Conservation (phyloP, 1,140 invertebrate genomes). For the Pseudomyrmex concolor region DNA sequence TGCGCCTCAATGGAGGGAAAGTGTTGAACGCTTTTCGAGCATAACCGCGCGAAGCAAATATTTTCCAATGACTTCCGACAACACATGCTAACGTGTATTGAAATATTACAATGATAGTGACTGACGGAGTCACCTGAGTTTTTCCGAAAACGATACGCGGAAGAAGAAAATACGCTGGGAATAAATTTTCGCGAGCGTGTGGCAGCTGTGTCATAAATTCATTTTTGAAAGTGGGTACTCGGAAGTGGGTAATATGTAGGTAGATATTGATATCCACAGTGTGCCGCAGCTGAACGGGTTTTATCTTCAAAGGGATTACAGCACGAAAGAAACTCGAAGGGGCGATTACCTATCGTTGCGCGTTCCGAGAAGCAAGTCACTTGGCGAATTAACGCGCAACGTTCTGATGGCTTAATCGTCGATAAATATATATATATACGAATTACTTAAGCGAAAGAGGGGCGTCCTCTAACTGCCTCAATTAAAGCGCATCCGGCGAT, state of each 20-base stretch:
- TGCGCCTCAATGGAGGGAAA: conserved; percentile 55
- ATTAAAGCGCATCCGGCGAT: conserved; percentile 62
- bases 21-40: conserved; percentile 50
- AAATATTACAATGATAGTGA: not conserved
- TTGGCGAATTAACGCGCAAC: conserved; percentile 50
- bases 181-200: not conserved
- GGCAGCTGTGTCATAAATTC: not conserved
- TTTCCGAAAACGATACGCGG: not conserved
- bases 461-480: conserved; percentile 56
- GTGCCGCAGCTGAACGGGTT: conserved; percentile 61
- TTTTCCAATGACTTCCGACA: not conserved
- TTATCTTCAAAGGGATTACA: conserved; percentile 66
- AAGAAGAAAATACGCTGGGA: not conserved
- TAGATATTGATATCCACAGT: conserved; percentile 51
- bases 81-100: not conserved
- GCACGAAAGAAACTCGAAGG: not conserved
- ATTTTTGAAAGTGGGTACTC: not conserved
- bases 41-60: conserved; percentile 25
- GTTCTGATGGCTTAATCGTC: conserved; percentile 68
- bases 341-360: conserved; percentile 27
- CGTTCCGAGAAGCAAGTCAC: conserved; percentile 55
- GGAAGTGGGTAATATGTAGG: conserved; percentile 48
- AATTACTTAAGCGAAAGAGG: conserved; percentile 58
- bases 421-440: conserved; percentile 72
- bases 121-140: not conserved